Conservation (phyloP, 2,888 invertebrate genomes). For the Clusia tigrina region DNA sequence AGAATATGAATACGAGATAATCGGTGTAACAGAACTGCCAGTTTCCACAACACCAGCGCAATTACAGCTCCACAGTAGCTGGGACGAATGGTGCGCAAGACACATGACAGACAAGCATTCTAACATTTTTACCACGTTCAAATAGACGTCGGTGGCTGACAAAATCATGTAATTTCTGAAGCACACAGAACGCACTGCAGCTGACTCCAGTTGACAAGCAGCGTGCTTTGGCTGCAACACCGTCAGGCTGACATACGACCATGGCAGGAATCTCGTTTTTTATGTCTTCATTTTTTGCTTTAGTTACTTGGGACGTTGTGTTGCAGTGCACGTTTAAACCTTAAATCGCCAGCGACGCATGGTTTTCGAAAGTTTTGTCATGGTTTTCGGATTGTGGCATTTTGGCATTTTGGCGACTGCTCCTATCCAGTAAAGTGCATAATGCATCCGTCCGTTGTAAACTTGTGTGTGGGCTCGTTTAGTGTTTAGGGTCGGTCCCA, state of each 20-base stretch:
- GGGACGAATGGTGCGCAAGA: slow-evolving; percentile 24
- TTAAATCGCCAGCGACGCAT: slow-evolving; percentile 33
- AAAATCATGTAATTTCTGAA: slow-evolving; percentile 53
- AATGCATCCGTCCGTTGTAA: background rate
- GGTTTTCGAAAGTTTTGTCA: slow-evolving; percentile 37
- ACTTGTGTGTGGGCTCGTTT: background rate
- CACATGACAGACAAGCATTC: too few species aligned
- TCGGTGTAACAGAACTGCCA: too few species aligned
- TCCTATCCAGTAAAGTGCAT: background rate
- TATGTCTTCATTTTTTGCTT: background rate
- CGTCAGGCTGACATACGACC: background rate
- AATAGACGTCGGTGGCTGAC: slow-evolving; percentile 39
- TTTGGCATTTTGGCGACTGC: slow-evolving; percentile 15
- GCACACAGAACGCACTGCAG: slow-evolving; percentile 31
- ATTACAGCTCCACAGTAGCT: slow-evolving; percentile 18
- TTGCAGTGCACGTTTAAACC: slow-evolving; percentile 32
- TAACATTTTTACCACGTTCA: slow-evolving; percentile 41
- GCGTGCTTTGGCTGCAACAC: slow-evolving; percentile 31
- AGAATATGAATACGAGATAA: too few species aligned
- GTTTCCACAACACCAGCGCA: slow-evolving; percentile 35
- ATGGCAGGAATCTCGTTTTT: slow-evolving; percentile 4
- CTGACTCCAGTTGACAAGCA: slow-evolving; percentile 35
- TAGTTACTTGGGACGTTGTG: background rate
- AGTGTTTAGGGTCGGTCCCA: background rate
- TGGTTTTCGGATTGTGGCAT: slow-evolving; percentile 30